phyloP scores from a whole-genome alignment of 1,140 invertebrate species.

The Papilio polyxenes region DNA sequence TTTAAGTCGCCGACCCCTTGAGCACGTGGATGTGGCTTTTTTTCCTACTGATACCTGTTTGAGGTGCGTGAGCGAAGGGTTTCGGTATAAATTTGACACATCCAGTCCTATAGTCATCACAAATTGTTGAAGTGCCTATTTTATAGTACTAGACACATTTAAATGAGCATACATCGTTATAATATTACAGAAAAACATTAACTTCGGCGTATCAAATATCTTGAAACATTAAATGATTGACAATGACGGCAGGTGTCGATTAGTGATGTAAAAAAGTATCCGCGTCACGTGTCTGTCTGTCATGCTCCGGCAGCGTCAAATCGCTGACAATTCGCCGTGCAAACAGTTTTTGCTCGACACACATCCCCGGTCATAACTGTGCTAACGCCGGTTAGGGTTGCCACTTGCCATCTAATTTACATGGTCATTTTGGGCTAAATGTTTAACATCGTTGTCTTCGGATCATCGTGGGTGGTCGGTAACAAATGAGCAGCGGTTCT shows the following conservation, averaged over 20 bases:
- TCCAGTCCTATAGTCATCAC: neutral
- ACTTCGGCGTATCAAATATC: neutral
- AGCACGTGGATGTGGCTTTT: constrained; percentile 27
- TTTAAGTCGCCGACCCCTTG: constrained; percentile 15
- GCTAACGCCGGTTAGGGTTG: neutral
- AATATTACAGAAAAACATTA: neutral
- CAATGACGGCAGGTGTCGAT: constrained; percentile 18
- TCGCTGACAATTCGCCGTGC: constrained; percentile 3
- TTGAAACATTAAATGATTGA: neutral
- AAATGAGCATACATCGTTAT: too few relatives aligned
- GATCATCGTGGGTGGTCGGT: too few relatives aligned
- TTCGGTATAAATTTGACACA: neutral
- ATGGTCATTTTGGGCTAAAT: too few relatives aligned
- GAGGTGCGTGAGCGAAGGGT: neutral
- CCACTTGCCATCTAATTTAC: neutral
- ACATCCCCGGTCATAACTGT: constrained; percentile 10
- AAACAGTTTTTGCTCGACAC: constrained; percentile 20
- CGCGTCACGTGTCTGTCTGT: neutral
- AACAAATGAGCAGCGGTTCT: too few relatives aligned
- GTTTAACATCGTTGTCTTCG: too few relatives aligned
- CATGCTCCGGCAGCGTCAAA: neutral
- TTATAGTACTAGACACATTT: neutral
- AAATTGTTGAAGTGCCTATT: neutral
- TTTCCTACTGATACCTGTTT: neutral
- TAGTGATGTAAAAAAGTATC: constrained; percentile 8